Base-by-base conservation (phyloP, 2,888 invertebrate species). In the Ichneumon xanthorius region DNA sequence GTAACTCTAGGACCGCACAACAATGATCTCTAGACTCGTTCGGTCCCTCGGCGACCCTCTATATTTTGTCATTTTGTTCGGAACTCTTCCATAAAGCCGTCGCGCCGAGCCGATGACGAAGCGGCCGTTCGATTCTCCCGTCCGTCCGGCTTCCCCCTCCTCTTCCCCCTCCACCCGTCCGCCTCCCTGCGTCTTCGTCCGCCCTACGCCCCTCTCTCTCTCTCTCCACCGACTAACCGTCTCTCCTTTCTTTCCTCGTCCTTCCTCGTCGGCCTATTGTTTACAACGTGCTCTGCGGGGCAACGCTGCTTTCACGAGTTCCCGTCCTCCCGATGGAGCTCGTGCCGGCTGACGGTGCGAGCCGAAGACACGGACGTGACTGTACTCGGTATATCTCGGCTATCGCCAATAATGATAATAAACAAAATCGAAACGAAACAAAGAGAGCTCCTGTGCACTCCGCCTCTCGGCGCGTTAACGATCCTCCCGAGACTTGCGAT, bases 121-220 rank as follows among this genome's bases (percentile, higher is more conserved):
- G 87, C 87, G 89, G 86, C 90, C 89, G 89, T 89, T 88, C 88
- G 67, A 80, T 85, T 70, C 70, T 73, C 70, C 67, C 78, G 55
- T 78, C 80, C 72, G 61, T 80, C 72, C 30, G 70, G 22, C 58
- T 83, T 68, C 68, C 58, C 67, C 77, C 72, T 70, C 71, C 79
- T 79, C 71, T 65, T 86, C 70, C 33, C 53, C 75, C 65, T 85
- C 82, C 84, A 84, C 84, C 33, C 87, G 84, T 82, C 71, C 75
- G 26, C 85, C 85, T 82, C 83, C 77, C 77, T 80, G 86, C 70
- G 67, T 76, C 37, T n/a, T 71, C 80, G 22, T 48, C 45, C 45
- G 37, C 37, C 26, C 19, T 80, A 53, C 26, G 33, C 53, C 50
- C 37, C 80, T 84, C 85, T 85, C 86, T 84, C 85, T 85, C 86